These are phyloP conservation scores for Nannospalax galili DNA, from an alignment of 2,113 vertebrate genomes.

Conservation along the genomic window DNA sequence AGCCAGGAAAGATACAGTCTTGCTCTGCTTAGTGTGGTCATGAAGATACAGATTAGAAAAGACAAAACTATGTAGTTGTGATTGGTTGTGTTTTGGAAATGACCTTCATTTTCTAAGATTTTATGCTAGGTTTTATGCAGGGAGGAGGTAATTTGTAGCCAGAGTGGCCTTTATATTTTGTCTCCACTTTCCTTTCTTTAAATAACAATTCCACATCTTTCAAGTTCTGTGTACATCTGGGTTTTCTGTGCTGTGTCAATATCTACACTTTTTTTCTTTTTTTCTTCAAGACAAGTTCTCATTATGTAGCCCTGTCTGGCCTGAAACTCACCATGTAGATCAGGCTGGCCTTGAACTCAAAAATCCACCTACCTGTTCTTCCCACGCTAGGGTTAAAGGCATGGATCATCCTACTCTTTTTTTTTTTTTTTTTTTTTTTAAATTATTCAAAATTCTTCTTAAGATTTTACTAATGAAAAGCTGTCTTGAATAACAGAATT, in stretches of 20 bases:
- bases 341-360: not conserved
- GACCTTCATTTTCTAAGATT: not conserved
- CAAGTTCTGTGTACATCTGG: not conserved
- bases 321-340: not conserved
- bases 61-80: not conserved
- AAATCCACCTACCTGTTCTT: not conserved
- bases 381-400: not conserved
- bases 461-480: conserved; percentile 16
- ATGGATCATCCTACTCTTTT: not conserved
- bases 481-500: no score
- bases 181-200: not conserved
- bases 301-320: not conserved
- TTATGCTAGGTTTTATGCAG: not conserved
- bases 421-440: no score
- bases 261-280: not conserved
- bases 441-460: no score
- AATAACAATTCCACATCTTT: not conserved
- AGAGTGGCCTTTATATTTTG: not conserved
- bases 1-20: not conserved
- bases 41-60: conserved; percentile 14
- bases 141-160: not conserved
- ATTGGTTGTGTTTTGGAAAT: not conserved
- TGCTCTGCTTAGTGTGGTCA: not conserved
- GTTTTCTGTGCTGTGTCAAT: not conserved
- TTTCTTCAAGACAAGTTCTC: not conserved